Conservation (phyloP, 1,140 invertebrate genomes). For the Phthorimaea operculella region DNA sequence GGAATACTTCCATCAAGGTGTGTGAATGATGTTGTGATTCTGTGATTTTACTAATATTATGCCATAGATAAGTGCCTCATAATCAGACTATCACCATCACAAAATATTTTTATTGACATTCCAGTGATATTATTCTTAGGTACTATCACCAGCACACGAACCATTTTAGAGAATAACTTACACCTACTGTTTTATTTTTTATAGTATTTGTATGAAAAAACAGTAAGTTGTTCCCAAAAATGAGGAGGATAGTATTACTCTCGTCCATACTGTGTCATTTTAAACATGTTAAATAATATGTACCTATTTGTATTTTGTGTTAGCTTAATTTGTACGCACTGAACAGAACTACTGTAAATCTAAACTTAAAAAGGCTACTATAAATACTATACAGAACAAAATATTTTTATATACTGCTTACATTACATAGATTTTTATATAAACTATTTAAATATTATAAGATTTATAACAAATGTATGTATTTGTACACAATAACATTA, state of each 20-base stretch:
- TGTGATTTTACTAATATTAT: slow-evolving; percentile 12
- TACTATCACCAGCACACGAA: too few relatives aligned
- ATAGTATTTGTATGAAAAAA: too few relatives aligned
- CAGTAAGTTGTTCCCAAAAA: too few relatives aligned
- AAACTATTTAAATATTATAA: not conserved
- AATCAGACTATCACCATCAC: slow-evolving; percentile 4
- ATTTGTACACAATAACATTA: not conserved
- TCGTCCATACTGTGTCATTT: too few relatives aligned
- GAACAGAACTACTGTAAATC: not conserved
- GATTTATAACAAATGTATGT: not conserved
- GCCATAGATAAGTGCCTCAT: slow-evolving; percentile 1
- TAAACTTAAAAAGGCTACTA: not conserved
- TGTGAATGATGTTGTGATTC: slow-evolving; percentile 27
- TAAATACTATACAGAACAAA: too few relatives aligned
- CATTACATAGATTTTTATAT: not conserved
- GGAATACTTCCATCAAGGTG: slow-evolving; percentile 54
- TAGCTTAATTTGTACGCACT: not conserved
- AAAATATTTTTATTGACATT: not conserved
- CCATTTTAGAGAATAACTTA: too few relatives aligned
- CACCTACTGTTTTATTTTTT: too few relatives aligned
- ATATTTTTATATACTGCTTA: not conserved
- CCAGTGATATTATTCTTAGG: not conserved
- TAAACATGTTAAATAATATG: too few relatives aligned
- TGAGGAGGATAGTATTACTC: too few relatives aligned
- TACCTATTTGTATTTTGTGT: not conserved